Base-by-base conservation (phyloP, 2,797 vertebrate genomes). In the Esox masquinongy region DNA sequence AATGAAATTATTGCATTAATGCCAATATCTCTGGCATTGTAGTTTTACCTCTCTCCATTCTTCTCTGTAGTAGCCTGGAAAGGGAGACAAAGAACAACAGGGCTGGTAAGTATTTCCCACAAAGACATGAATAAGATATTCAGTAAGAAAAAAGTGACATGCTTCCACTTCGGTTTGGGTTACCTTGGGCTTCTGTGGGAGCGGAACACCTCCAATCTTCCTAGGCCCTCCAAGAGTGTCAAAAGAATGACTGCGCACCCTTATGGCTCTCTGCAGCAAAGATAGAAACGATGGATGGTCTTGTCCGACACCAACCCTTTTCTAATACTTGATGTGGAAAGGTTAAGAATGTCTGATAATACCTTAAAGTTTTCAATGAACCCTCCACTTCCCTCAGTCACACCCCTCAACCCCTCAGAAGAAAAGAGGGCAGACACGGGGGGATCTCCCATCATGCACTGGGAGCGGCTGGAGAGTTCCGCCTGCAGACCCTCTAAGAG, bases 221-320 rank as follows among this genome's bases (percentile, higher is more conserved):
- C 86, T 94, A 39, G 91, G 90, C 0, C 88, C 91, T 9, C 95
- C 95, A 76, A 95, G 92, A 70, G 93, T 95, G 84, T 97, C 96
- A 84, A 97, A 95, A 17, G 96, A 97, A 88, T 97, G 95, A 86
- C 96, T 97, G 74, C 96, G 91, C 63, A 96, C 96, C 83, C 96
- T 88, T 81, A 97, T 97, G 84, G 96, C 96, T 84, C 95, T 93
- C 96, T 97, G 84, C 73, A 83, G 70, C 73, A 36, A 51, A 61
- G 53, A 43, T 24, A 26, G 29, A 43, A 53, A 39, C 11, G 5
- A n/a, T 63, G n/a, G 2, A 26, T 39, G 24, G 24, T 34, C n/a
- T n/a, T n/a, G n/a, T n/a, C 29, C 2, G 15, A 63, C 14, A 11
- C 68, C 68, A 8, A 66, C 29, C 29, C 34, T n/a, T 69, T 69